Conservation (phyloP, 2,113 vertebrate species). For the Neomonachus schauinslandi region DNA sequence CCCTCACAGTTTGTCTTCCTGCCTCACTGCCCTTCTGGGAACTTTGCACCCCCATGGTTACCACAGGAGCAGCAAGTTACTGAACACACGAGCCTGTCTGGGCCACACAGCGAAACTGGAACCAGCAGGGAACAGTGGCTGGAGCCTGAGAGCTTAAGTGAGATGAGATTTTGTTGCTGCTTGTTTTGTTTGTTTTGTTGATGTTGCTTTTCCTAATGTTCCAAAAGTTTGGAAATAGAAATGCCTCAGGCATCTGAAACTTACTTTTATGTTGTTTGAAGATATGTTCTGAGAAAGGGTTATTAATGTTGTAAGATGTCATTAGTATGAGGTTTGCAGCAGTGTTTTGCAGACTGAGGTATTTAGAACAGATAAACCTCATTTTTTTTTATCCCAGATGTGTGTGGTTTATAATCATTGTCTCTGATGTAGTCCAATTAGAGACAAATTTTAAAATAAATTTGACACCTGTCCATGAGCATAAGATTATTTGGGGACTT, state of each 20-base stretch:
- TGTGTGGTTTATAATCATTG: neutral
- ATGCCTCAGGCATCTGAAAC: neutral
- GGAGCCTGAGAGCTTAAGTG: neutral
- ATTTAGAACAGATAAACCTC: neutral
- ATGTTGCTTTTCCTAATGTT: neutral
- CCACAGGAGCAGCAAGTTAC: no score
- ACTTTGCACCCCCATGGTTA: accelerated
- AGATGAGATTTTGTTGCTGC: neutral
- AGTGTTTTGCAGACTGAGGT: neutral
- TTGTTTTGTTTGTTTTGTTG: neutral
- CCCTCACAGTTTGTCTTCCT: neutral
- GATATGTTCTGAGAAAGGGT: neutral
- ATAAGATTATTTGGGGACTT: neutral
- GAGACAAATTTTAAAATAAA: neutral
- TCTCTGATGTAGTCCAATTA: neutral
- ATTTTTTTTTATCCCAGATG: neutral
- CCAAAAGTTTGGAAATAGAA: neutral
- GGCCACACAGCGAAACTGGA: neutral
- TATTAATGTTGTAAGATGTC: neutral
- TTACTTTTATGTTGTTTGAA: neutral
- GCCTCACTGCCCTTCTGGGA: neutral
- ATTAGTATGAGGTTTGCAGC: neutral
- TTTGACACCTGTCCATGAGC: neutral
- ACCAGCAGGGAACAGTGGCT: neutral
- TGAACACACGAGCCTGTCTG: neutral